Base-by-base conservation (phyloP, 2,888 invertebrate species). In the Pediacus dermestoides region DNA sequence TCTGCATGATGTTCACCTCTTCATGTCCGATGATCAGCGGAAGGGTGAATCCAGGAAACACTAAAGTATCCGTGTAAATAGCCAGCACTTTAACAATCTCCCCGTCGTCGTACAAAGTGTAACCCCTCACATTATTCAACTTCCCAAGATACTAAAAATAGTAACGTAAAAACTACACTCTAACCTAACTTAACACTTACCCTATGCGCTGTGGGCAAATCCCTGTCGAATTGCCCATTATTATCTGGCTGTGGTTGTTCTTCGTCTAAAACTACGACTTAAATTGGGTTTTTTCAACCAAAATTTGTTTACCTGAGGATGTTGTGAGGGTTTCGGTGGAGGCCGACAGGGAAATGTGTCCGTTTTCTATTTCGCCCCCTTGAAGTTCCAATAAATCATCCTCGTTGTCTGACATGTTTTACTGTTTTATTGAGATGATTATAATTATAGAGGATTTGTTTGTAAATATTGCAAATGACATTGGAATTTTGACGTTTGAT, bases 31-130 rank as follows among this genome's bases (percentile, higher is more conserved):
- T 55, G 25, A 82, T 79, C 46, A 90, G 73, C 0, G 89, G 89
- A 13, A 90, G 66, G 1, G 82, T 85, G 67, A 88, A 88, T 1
- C 88, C 88, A 4, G 90, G 89, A 48, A 88, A 81, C 9, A 88
- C 76, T 32, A 87, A 70, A 30, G 78, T 70, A 23, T 66, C 66
- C 1, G 69, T 68, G 38, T 64, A 65, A 23, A 68, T 59, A 1
- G 66, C 67, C 12, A 65, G 42, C 42, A 66, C 57, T 28, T 59
- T 53, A 4, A 60, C 39, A 4, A 67, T 49, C 38, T 67, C 64
- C 0, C 66, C 66, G 39, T 67, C 64, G 37, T 70, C 70, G 37
- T 59, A 67, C n/a, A 68, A 42, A 1, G 67, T 67, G 39, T 67
- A 67, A n/a, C 67, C 67, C 30, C 66, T 58, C 9, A 69, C 50